Percentiles rank a stretch among this genome's conserved stretches.
These are phyloP conservation scores for Sesia apiformis DNA, from an alignment of 2,888 invertebrate genomes.

Conservation along the genomic window DNA sequence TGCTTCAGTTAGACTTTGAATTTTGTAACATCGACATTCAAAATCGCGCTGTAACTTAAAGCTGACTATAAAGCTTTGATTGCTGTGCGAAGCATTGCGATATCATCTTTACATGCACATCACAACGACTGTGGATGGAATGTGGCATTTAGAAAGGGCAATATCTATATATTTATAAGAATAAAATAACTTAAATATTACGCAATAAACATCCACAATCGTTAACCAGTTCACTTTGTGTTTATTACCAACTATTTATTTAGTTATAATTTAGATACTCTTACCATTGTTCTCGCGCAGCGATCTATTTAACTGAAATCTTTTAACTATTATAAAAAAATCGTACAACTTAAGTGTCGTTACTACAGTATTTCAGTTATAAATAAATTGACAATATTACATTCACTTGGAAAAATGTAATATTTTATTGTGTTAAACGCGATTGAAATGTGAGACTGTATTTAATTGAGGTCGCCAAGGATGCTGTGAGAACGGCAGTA, in stretches of 20 bases:
- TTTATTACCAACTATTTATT: not conserved
- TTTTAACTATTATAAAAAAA: not conserved
- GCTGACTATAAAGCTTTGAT: constrained; percentile 21
- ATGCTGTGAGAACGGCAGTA: no score
- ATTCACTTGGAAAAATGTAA: no score
- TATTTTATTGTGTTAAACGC: no score
- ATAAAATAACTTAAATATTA: no score
- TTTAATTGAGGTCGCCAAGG: no score
- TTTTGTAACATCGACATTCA: not conserved
- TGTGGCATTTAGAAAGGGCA: not conserved
- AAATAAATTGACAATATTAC: no score
- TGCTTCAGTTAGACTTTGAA: not conserved
- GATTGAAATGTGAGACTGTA: no score
- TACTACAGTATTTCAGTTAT: no score
- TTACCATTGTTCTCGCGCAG: not conserved
- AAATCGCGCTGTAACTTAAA: not conserved
- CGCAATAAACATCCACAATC: not conserved
- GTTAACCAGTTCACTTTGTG: not conserved
- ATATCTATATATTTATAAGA: no score
- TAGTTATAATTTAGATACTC: not conserved
- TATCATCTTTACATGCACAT: constrained; percentile 11
- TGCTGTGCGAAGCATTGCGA: constrained; percentile 48
- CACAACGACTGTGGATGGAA: not conserved
- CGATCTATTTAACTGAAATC: not conserved
- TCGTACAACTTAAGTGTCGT: no score